These are phyloP conservation scores for Neuroterus valhalla DNA, from an alignment of 1,140 invertebrate species.

Conservation along the genomic window DNA sequence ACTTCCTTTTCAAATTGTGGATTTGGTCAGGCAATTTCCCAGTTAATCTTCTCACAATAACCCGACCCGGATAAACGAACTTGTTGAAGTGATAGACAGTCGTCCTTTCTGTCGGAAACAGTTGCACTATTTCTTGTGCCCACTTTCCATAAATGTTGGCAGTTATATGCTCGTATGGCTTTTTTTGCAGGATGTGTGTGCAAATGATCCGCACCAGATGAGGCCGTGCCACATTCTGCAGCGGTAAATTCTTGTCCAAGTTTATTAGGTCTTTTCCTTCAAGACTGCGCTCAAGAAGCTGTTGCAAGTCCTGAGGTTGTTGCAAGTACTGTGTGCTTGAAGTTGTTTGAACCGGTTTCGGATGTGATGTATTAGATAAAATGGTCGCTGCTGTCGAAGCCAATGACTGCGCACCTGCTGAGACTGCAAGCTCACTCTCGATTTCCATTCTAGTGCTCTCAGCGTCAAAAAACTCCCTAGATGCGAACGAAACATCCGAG, in stretches of 20 bases:
- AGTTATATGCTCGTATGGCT: not conserved
- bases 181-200: not conserved
- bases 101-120: not conserved
- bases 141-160: not conserved
- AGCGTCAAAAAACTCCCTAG: too few relatives aligned
- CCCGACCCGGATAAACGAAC: not conserved
- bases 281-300: not conserved
- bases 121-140: not conserved
- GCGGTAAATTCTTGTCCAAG: not conserved
- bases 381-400: too few relatives aligned
- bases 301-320: not conserved
- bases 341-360: not conserved
- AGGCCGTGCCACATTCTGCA: not conserved
- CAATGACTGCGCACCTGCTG: too few relatives aligned
- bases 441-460: too few relatives aligned
- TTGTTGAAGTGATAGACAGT: not conserved
- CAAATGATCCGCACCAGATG: not conserved
- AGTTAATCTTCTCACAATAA: not conserved
- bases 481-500: too few relatives aligned
- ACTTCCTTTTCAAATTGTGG: not conserved
- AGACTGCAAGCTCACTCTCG: too few relatives aligned
- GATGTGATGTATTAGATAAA: not conserved
- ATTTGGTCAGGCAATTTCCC: not conserved
- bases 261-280: not conserved
- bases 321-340: not conserved